Percentiles rank a stretch among this genome's conserved stretches.
These are phyloP conservation scores for Aproaerema taeniolella DNA, from an alignment of 2,888 invertebrate genomes.

Conservation along the genomic window DNA sequence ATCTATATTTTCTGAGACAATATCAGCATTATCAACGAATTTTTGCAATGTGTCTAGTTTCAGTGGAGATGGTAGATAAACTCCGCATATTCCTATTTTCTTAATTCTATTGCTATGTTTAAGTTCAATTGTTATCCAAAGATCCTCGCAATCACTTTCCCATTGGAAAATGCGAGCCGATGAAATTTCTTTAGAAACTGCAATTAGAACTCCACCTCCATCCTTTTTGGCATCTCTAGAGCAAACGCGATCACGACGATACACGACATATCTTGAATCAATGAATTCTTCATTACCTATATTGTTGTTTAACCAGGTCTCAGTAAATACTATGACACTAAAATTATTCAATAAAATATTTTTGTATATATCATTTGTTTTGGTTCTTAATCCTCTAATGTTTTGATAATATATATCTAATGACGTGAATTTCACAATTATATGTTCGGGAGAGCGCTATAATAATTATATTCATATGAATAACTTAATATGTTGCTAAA, in stretches of 20 bases:
- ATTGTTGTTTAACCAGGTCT: too few species aligned
- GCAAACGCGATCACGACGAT: not conserved
- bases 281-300: not conserved
- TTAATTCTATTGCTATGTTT: not conserved
- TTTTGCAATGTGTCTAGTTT: not conserved
- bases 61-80: not conserved
- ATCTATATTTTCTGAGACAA: not conserved
- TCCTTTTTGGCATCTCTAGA: not conserved
- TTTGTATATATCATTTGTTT: not conserved
- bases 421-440: too few species aligned
- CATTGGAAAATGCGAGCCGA: not conserved
- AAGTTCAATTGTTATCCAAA: not conserved
- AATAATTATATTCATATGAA: too few species aligned
- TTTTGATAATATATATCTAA: too few species aligned
- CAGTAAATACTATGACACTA: not conserved
- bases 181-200: too few species aligned
- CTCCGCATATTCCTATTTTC: not conserved
- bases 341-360: not conserved
- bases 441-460: too few species aligned
- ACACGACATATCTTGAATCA: not conserved
- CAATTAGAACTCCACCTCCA: conserved; percentile 2
- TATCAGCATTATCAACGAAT: not conserved
- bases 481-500: too few species aligned
- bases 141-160: conserved; percentile 1
- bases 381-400: not conserved